phyloP scores from a whole-genome alignment of 2,113 vertebrate species.

The Microcebus lehilahytsara region DNA sequence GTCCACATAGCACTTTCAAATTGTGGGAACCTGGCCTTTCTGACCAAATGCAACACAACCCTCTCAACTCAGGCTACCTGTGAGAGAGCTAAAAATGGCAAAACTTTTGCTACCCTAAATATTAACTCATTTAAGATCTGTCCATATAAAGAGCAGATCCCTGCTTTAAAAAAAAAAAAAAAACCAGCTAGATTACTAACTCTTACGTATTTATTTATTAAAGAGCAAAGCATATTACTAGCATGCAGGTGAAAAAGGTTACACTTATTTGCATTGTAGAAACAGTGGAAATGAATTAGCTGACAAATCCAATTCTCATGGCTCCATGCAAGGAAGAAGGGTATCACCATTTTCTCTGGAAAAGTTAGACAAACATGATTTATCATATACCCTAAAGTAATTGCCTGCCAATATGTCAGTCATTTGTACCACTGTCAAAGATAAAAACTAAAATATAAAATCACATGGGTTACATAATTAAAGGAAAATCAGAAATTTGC shows the following conservation, averaged over 20 bases:
- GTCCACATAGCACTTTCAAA: neutral
- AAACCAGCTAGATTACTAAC: neutral
- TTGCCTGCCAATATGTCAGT: neutral
- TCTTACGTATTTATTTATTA: conserved; percentile 28
- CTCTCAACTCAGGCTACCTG: neutral
- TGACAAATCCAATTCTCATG: neutral
- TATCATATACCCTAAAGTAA: neutral
- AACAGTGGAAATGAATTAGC: conserved; percentile 28
- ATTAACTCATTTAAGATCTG: neutral
- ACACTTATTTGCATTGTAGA: conserved; percentile 32
- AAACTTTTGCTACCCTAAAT: neutral
- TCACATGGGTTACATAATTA: conserved; percentile 36
- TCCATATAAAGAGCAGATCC: neutral
- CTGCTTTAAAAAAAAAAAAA: neutral
- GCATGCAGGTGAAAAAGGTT: conserved; percentile 43
- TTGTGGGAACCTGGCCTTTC: neutral
- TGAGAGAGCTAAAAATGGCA: neutral
- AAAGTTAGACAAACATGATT: conserved; percentile 34
- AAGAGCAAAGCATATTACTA: conserved; percentile 40
- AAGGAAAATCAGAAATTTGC: conserved; percentile 44
- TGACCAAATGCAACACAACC: neutral
- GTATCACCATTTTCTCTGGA: conserved; percentile 10
- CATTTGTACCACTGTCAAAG: conserved; percentile 14
- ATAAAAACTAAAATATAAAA: conserved; percentile 23
- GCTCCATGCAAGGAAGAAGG: neutral